Conservation (phyloP, 2,888 invertebrate species). For the Acronicta alni region DNA sequence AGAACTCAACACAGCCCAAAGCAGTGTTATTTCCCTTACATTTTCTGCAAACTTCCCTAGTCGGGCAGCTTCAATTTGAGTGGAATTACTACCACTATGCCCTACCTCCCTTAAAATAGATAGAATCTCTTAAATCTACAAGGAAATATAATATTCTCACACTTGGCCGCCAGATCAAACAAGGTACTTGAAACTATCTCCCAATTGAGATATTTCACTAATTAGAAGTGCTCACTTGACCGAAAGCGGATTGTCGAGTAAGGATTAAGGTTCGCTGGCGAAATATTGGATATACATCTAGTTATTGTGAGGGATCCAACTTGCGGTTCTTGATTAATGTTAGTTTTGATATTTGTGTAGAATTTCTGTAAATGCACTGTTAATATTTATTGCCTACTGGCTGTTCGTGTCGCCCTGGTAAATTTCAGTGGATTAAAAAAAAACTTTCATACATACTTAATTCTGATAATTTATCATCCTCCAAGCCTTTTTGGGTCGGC, state of each 20-base stretch:
- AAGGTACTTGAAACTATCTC: conserved; percentile 55
- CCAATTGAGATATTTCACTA: conserved; percentile 77
- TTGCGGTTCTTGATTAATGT: conserved; percentile 5
- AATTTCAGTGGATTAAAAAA: no score
- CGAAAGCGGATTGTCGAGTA: conserved; percentile 52
- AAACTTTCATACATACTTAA: no score
- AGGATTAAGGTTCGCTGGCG: conserved; percentile 43
- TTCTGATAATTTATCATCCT: no score
- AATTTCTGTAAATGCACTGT: neutral
- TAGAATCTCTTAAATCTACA: neutral
- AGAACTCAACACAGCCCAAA: no score
- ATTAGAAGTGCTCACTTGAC: conserved; percentile 74
- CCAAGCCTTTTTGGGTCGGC: no score
- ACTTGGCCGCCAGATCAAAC: conserved; percentile 11
- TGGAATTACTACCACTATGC: no score
- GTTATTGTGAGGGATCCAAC: neutral
- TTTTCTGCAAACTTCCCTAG: no score
- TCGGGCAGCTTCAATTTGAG: no score
- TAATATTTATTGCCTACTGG: no score
- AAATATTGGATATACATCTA: conserved; percentile 1
- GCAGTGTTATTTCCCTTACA: no score
- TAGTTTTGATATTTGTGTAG: neutral
- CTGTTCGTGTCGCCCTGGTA: no score
- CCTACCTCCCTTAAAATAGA: no score
- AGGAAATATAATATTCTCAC: conserved; percentile 11